A percentile compares a stretch with the other conserved stretches of the same genome.
phyloP scores from a whole-genome alignment of 2,888 invertebrate species.

The Coremacera marginata region DNA sequence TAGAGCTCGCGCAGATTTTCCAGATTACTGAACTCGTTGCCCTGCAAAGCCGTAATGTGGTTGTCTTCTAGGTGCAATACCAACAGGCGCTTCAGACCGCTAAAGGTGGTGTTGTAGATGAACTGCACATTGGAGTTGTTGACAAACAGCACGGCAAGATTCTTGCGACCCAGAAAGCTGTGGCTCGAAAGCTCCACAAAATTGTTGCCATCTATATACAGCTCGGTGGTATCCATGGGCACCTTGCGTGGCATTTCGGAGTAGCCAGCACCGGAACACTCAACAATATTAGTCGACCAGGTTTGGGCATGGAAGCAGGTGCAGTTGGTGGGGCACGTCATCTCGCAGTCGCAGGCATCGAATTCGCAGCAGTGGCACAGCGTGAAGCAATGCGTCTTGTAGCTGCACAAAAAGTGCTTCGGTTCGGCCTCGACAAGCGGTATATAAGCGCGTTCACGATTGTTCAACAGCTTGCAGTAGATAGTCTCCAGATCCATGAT shows the following conservation, averaged over 20 bases:
- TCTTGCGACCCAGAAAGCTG: constrained; percentile 92
- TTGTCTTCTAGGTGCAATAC: constrained; percentile 91
- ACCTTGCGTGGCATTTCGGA: constrained; percentile 86
- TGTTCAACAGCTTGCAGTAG: constrained; percentile 88
- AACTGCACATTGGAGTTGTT: constrained; percentile 89
- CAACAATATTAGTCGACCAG: constrained; percentile 93
- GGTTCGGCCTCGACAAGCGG: constrained; percentile 89
- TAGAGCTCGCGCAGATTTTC: constrained; percentile 88
- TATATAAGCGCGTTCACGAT: constrained; percentile 85
- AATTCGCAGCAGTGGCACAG: constrained; percentile 97
- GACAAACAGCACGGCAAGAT: constrained; percentile 86
- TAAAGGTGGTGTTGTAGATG: constrained; percentile 91
- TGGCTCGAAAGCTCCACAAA: constrained; percentile 89
- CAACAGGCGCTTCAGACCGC: constrained; percentile 83
- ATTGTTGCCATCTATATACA: constrained; percentile 93
- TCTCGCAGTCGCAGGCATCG: constrained; percentile 97
- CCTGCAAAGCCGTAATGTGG: constrained; percentile 81
- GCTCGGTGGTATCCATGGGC: constrained; percentile 96
- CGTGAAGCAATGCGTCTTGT: constrained; percentile 93
- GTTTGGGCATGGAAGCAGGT: constrained; percentile 95
- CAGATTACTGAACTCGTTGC: constrained; percentile 85
- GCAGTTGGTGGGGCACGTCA: constrained; percentile 95
- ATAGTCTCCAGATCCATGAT: constrained; percentile 92
- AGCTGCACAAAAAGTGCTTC: constrained; percentile 91
- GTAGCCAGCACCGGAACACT: constrained; percentile 87